Evolutionary conservation across 1,140 invertebrate species (phyloP).

Genomic region (Drosophila pandora): DNA sequence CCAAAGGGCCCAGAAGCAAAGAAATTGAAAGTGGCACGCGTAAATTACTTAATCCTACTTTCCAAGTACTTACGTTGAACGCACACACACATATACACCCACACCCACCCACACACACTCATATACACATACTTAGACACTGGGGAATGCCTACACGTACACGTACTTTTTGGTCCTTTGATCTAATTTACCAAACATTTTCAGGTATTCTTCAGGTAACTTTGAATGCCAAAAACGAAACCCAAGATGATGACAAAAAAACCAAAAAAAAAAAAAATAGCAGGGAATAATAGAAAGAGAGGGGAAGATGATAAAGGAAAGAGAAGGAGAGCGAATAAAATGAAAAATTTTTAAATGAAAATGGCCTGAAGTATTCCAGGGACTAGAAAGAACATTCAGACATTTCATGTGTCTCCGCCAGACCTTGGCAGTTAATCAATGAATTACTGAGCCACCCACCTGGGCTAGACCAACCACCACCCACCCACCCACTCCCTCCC

Average conservation of each 20-base stretch:
- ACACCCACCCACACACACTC: background rate
- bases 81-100: constrained; percentile 14
- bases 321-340: constrained; percentile 7
- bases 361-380: constrained; percentile 25
- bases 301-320: constrained; percentile 2
- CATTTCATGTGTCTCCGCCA: constrained; percentile 16
- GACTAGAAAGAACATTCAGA: constrained; percentile 5
- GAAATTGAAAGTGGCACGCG: constrained; percentile 75
- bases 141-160: constrained; percentile 69
- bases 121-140: background rate
- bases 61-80: constrained; percentile 63
- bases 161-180: constrained; percentile 66
- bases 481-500: background rate
- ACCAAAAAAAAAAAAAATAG: constrained; percentile 13
- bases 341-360: constrained; percentile 70
- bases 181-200: constrained; percentile 80
- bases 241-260: constrained; percentile 62
- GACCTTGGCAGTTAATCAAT: constrained; percentile 69
- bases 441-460: constrained; percentile 45
- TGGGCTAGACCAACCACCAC: background rate
- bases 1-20: constrained; percentile 5
- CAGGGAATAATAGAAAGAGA: background rate
- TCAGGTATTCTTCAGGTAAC: constrained; percentile 68
- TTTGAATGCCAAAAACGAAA: constrained; percentile 70
- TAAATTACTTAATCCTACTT: constrained; percentile 81